Evolutionary conservation across 2,888 invertebrate species (phyloP).

Genomic region (Ormyrus rosae): DNA sequence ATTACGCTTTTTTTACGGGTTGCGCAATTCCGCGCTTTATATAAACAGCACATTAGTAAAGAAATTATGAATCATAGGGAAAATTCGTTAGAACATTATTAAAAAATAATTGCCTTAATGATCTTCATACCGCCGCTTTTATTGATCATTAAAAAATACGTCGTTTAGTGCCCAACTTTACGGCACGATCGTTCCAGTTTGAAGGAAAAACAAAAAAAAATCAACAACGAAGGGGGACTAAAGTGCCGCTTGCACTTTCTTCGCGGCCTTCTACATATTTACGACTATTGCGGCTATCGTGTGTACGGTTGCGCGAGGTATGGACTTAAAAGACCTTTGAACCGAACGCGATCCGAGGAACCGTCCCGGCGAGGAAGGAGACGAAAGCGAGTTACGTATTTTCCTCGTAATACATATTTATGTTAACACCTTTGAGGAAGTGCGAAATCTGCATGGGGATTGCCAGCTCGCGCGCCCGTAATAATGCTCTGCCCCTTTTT

Average conservation of each 20-base stretch:
- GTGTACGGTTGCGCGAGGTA: constrained; percentile 41
- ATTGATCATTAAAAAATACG: constrained; percentile 48
- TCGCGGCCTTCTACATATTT: constrained; percentile 40
- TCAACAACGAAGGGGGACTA: constrained; percentile 4
- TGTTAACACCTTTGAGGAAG: background rate
- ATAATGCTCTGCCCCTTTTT: background rate
- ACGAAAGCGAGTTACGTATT: constrained; percentile 6
- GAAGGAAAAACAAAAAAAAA: background rate
- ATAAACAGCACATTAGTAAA: background rate
- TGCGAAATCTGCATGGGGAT: background rate
- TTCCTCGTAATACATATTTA: constrained; percentile 1
- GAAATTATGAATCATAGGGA: constrained; percentile 1
- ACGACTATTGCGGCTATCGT: constrained; percentile 48
- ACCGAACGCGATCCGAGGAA: constrained; percentile 29
- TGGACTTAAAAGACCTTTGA: constrained; percentile 51
- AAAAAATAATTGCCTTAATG: constrained; percentile 19
- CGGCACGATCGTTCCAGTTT: constrained; percentile 25
- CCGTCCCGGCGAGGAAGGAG: constrained; percentile 11
- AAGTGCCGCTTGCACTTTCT: constrained; percentile 35
- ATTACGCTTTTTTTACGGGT: constrained; percentile 3
- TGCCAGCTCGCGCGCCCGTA: background rate
- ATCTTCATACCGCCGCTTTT: constrained; percentile 42
- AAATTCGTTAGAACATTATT: constrained; percentile 29
- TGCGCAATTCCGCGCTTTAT: background rate
- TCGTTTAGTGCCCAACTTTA: constrained; percentile 35